These are phyloP conservation scores for Sebastes vulpes DNA, from an alignment of 2,797 vertebrate genomes.

Conservation along the genomic window DNA sequence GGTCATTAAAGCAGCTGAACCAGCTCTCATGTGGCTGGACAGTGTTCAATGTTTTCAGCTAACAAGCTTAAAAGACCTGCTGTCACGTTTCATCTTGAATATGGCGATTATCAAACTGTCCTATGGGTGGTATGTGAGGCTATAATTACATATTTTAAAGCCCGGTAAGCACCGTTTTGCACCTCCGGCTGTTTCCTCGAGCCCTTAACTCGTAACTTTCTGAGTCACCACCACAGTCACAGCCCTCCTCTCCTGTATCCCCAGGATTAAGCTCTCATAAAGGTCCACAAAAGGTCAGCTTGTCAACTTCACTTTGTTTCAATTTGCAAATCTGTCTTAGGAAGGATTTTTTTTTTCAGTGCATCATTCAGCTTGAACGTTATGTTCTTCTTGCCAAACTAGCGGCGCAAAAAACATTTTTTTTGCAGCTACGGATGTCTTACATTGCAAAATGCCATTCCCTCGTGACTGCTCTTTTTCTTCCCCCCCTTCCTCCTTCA, in stretches of 20 bases:
- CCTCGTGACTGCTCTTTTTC: background rate
- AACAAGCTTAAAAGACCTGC: conserved; percentile 15
- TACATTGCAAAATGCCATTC: conserved; percentile 35
- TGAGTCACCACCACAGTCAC: conserved; percentile 64
- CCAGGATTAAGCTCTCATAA: conserved; percentile 70
- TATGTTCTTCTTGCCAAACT: conserved; percentile 30
- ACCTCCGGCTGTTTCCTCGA: background rate
- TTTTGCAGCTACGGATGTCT: conserved; percentile 39
- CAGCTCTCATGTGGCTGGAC: conserved; percentile 6
- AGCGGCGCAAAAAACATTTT: conserved; percentile 26
- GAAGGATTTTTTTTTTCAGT: conserved; percentile 13
- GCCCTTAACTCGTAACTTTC: conserved; percentile 22
- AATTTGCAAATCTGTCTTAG: conserved; percentile 57
- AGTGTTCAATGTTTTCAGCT: conserved; percentile 22
- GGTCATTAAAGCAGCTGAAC: conserved; percentile 49
- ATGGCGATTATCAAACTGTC: conserved; percentile 5
- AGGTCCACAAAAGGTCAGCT: conserved; percentile 78
- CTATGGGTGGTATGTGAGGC: conserved; percentile 15
- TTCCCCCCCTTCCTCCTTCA: conserved; percentile 1
- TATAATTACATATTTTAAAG: conserved; percentile 22
- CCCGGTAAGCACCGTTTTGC: background rate
- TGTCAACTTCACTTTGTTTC: conserved; percentile 77
- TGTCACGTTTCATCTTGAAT: conserved; percentile 9
- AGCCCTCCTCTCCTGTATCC: conserved; percentile 47
- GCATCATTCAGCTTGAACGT: conserved; percentile 44